Conservation (phyloP, 2,888 invertebrate species). For the Coleophora deauratella region DNA sequence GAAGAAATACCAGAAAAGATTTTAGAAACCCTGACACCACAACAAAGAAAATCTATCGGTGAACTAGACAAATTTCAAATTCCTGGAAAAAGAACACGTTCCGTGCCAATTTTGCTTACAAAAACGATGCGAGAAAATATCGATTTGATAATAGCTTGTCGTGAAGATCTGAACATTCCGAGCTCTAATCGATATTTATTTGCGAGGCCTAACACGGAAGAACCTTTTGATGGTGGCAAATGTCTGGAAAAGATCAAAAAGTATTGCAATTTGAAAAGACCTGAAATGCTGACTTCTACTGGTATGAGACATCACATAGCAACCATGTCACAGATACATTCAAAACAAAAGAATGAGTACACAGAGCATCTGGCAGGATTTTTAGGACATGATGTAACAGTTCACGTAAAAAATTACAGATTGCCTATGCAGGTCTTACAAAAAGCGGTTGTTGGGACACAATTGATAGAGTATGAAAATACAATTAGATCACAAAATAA, state of each 20-base stretch:
- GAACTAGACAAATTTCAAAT: slow-evolving; percentile 7
- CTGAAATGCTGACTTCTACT: slow-evolving; percentile 6
- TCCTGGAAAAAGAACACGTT: slow-evolving; percentile 8
- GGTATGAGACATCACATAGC: slow-evolving; percentile 8
- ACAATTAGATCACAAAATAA: background rate
- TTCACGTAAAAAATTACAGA: slow-evolving; percentile 4
- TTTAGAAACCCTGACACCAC: slow-evolving; percentile 2
- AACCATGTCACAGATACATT: slow-evolving; percentile 7
- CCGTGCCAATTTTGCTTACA: background rate
- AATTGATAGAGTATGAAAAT: background rate
- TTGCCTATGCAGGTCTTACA: slow-evolving; percentile 4
- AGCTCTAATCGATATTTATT: slow-evolving; percentile 1
- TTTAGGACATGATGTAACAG: slow-evolving; percentile 5
- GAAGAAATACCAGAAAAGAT: slow-evolving; percentile 5
- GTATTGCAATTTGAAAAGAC: slow-evolving; percentile 1
- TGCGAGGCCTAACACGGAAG: slow-evolving; percentile 4
- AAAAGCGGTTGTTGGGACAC: slow-evolving; percentile 1
- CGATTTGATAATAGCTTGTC: slow-evolving; percentile 2
- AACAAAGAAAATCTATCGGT: slow-evolving; percentile 4
- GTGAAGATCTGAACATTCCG: slow-evolving; percentile 3
- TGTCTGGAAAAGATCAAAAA: slow-evolving; percentile 1
- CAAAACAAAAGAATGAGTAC: slow-evolving; percentile 4
- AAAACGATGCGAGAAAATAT: slow-evolving; percentile 2
- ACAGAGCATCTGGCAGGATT: slow-evolving; percentile 7
- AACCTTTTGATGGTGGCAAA: slow-evolving; percentile 3